These are phyloP conservation scores for Orchesella flavescens DNA, from an alignment of 2,888 invertebrate genomes.

Conservation along the genomic window DNA sequence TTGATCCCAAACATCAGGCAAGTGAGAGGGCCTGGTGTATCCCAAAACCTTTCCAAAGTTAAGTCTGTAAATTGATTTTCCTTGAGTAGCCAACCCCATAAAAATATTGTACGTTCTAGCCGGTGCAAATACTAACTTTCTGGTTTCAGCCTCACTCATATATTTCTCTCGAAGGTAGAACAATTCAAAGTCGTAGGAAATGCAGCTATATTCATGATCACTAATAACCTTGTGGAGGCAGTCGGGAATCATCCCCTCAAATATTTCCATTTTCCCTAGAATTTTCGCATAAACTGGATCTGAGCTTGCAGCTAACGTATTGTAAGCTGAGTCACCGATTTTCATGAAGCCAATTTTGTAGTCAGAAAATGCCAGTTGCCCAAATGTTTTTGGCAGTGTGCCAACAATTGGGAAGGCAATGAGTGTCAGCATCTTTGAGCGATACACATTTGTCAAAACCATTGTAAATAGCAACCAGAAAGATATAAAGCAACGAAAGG, in stretches of 20 bases:
- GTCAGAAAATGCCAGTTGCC: slow-evolving; percentile 14
- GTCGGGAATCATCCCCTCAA: slow-evolving; percentile 16
- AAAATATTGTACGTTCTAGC: slow-evolving; percentile 56
- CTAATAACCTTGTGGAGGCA: slow-evolving; percentile 52
- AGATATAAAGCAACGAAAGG: slow-evolving; percentile 26
- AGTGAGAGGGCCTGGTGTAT: slow-evolving; percentile 34
- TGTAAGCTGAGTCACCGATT: slow-evolving; percentile 51
- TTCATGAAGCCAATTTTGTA: slow-evolving; percentile 42
- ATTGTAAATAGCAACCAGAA: slow-evolving; percentile 44
- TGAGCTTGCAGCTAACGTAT: slow-evolving; percentile 30
- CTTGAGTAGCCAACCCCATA: slow-evolving; percentile 38
- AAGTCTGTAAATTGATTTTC: slow-evolving; percentile 44
- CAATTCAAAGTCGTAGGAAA: slow-evolving; percentile 45
- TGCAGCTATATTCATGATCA: slow-evolving; percentile 39
- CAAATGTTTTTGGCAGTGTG: slow-evolving; percentile 35
- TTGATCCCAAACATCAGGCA: slow-evolving; percentile 42
- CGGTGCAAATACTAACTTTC: slow-evolving; percentile 32
- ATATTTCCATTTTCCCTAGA: slow-evolving; percentile 46
- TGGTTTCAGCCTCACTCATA: slow-evolving; percentile 48
- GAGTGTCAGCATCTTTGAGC: slow-evolving; percentile 35
- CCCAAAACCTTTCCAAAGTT: slow-evolving; percentile 54
- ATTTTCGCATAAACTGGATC: slow-evolving; percentile 47
- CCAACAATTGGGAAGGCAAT: slow-evolving; percentile 44
- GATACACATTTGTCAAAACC: slow-evolving; percentile 39
- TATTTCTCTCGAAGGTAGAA: slow-evolving; percentile 39